Evolutionary conservation across 2,888 invertebrate species (phyloP).

Genomic region (Spisula subtruncata): DNA sequence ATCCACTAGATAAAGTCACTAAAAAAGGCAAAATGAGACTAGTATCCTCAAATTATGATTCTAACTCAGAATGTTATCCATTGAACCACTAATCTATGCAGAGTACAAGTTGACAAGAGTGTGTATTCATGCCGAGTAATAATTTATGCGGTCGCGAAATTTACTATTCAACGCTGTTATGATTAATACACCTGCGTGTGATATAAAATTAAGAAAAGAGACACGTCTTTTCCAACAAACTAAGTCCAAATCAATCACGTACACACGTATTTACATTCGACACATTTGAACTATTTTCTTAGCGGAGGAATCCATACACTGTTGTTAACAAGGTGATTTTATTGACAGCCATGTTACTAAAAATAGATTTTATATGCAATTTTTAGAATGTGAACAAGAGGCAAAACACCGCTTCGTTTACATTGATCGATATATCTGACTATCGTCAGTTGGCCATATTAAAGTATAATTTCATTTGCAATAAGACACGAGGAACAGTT

Average conservation of each 20-base stretch:
- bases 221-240: background rate
- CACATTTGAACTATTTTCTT: conserved; percentile 56
- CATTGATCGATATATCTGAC: background rate
- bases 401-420: background rate
- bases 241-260: background rate
- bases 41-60: conserved; percentile 23
- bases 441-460: background rate
- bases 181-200: background rate
- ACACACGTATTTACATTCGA: background rate
- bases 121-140: conserved; percentile 60
- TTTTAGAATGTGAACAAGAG: conserved; percentile 9
- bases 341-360: conserved; percentile 63
- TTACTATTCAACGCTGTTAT: background rate
- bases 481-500: background rate
- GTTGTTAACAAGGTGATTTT: conserved; percentile 54
- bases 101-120: conserved; percentile 52
- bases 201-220: background rate
- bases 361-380: conserved; percentile 63
- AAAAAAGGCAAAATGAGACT: conserved; percentile 12
- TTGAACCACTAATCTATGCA: conserved; percentile 67
- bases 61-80: conserved; percentile 61
- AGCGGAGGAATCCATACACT: conserved; percentile 52
- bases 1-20: conserved; percentile 36
- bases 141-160: conserved; percentile 39
- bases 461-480: background rate